Base-by-base conservation (phyloP, 2,888 invertebrate species). In the Tipula helvola region DNA sequence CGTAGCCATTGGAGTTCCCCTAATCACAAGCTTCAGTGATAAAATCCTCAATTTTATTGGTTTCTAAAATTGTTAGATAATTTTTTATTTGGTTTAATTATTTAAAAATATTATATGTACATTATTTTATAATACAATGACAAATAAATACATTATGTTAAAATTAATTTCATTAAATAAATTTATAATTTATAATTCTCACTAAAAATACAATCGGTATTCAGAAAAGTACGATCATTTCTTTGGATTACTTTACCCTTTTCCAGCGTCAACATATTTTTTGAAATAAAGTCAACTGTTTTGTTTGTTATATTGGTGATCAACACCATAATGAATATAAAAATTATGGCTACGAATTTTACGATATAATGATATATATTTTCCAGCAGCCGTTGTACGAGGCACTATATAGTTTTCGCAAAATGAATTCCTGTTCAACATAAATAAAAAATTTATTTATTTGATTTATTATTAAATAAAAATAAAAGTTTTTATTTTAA, bases 321-420 rank as follows among this genome's bases (percentile, higher is more conserved):
- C 86, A 88, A 87, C 88, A 90, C 88, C 44, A 90, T 71, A 89
- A 89, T 93, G 93, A 86, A 93, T 90, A 90, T 93, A 93, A 89
- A 92, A 91, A 36, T 93, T 92, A 88, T 90, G 90, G 88, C 92
- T 91, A 87, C 93, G 93, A 71, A 97, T 92, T 90, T 95, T 95
- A 89, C 97, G 93, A 90, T 96, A 96, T 47, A 97, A 92, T 1
- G 95, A 95, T 88, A 97, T 96, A 90, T 97, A 97, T 92, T 96
- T 97, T 86, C 96, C 95, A 85, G 96, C 97, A 36, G 96, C 94
- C 41, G 95, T 95, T 47, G 97, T 96, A 89, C 95, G 93, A 3
- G 96, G 96, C 87, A 97, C 94, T 88, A 97, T 96, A 91, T 95
- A 96, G 89, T 95, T 94, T 90, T 95, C 94, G 90, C 97, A 97